These are phyloP conservation scores for Drosophila nigritarsus DNA, from an alignment of 2,888 invertebrate species.

Conservation along the genomic window DNA sequence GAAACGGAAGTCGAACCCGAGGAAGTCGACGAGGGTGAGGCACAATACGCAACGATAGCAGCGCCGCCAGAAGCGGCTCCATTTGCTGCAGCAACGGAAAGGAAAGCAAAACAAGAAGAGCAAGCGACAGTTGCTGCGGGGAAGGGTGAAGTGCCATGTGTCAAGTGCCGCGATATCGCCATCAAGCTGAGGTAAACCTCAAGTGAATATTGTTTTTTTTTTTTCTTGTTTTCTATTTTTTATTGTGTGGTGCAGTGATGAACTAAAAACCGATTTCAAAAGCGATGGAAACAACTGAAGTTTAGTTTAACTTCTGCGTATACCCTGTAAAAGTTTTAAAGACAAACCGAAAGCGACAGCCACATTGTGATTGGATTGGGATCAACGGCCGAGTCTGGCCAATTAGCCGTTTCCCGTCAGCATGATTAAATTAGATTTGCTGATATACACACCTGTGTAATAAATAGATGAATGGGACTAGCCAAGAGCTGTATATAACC, in stretches of 20 bases:
- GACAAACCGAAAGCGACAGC: not conserved
- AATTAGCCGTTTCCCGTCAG: not conserved
- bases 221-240: constrained; percentile 12
- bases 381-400: not conserved
- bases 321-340: not conserved
- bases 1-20: constrained; percentile 57
- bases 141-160: constrained; percentile 78
- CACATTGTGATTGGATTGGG: not conserved
- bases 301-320: not conserved
- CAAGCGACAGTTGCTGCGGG: not conserved
- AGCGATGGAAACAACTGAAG: not conserved
- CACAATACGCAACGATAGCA: constrained; percentile 63
- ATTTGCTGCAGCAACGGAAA: not conserved
- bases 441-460: not conserved
- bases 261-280: not conserved
- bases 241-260: constrained; percentile 12
- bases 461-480: not conserved
- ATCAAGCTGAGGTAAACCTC: constrained; percentile 79
- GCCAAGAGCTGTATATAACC: not conserved
- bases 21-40: constrained; percentile 41
- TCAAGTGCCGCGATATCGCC: constrained; percentile 82
- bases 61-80: not conserved
- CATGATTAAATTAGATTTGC: not conserved
- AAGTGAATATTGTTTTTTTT: not conserved
- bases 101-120: not conserved